Base-by-base conservation (phyloP, 2,113 vertebrate genomes). In the Gopherus evgoodei region DNA sequence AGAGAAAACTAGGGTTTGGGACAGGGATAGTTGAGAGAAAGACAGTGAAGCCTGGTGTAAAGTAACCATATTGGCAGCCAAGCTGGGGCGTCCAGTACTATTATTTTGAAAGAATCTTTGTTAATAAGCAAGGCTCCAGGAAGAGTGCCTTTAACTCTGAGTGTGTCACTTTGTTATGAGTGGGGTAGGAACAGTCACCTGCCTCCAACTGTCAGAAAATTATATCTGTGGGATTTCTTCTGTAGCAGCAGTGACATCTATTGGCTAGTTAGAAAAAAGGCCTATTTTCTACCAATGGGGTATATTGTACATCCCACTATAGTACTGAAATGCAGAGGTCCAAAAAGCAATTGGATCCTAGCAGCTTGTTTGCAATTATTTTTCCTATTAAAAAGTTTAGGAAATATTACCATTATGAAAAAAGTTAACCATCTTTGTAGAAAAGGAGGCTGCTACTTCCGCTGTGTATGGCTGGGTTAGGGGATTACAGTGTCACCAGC, bases 211-310 rank as follows among this genome's bases (percentile, higher is more conserved):
- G 47, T 27, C 56, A 44, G 79, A 14, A 11, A 47, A 72, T 3
- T 0, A 11, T 0, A 8, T 3, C 14, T 9, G 3, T 1, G 1
- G 13, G 3, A 2, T 5, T 47, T 17, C 82, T 42, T 69, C 47
- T 29, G 50, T 7, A 4, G 11, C 86, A 1, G 0, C 12, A 27
- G 76, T 69, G 95, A 94, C 95, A 80, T 19, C 96, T 94, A 91
- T 54, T 5, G 97, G 95, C 21, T 1, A 35, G 8, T 16, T 1
- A 53, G 17, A 59, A 6, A 1, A 44, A n/a, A 69, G 5, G 47
- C n/a, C 1, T 44, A 22, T n/a, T 8, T 54, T 75, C 59, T 59
- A 38, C n/a, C 10, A 35, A 13, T 78, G 21, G 42, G 24, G 42
- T 27, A 50, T 13, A 3, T 16, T 3, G 14, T 5, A 2, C 24